Base-by-base conservation (phyloP, 2,797 vertebrate genomes). In the Alauda arvensis region DNA sequence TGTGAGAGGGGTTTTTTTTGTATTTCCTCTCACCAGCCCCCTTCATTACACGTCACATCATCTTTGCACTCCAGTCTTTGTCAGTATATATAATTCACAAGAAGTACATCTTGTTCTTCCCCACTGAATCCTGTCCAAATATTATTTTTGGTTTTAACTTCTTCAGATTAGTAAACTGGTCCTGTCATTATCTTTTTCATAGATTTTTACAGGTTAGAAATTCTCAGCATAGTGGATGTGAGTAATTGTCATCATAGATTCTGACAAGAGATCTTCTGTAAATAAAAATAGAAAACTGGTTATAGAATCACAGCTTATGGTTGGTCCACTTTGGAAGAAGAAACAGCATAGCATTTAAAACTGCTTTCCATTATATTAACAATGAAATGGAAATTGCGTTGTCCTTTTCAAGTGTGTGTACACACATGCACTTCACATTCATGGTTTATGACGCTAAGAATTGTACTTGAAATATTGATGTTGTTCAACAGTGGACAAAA, bases 361-460 rank as follows among this genome's bases (percentile, higher is more conserved):
- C 23, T 29, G 16, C 49, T 78, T 68, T 62, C 29, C 9, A 17
- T 53, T 83, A 13, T 34, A 40, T 78, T 83, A 60, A 37, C 17
- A 83, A 39, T 34, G 6, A 75, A 85, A 31, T 28, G 79, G 39
- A n/a, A 77, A 62, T 48, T 43, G 12, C 6, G 91, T 77, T 18
- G 1, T 72, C 18, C 29, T 81, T 85, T 70, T 66, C 31, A 69
- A 81, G 42, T 62, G 18, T 13, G 10, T 59, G 24, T 69, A 28
- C 8, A 15, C 20, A n/a, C 19, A 11, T 1, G 5, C 1, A 2
- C 11, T 52, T 7, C 18, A 24, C 8, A 13, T 12, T 18, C 8
- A 8, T 0, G 0, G 18, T 55, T 89, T 52, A 16, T 90, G 29
- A 39, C 25, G 28, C 31, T 24, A 43, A 63, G 25, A 24, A 59